Conservation (phyloP, 2,888 invertebrate genomes). For the Sarcophaga rosellei region DNA sequence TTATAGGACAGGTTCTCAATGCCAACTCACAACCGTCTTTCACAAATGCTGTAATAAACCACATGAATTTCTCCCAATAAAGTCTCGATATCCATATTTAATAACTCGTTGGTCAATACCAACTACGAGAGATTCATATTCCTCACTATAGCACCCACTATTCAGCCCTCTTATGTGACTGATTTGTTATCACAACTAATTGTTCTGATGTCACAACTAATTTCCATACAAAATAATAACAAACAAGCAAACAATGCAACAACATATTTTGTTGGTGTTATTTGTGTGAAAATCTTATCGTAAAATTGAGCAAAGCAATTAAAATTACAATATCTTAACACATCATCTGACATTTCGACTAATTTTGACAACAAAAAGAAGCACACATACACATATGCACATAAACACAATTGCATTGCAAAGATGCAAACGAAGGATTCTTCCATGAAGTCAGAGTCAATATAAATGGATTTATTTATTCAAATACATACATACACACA, state of each 20-base stretch:
- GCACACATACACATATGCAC: slow-evolving; percentile 15
- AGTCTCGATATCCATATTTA: too few relatives aligned
- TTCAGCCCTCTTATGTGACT: neutral
- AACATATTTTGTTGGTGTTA: slow-evolving; percentile 42
- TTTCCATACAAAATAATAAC: slow-evolving; percentile 48
- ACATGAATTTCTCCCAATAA: too few relatives aligned
- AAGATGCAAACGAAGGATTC: neutral
- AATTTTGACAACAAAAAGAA: slow-evolving; percentile 55
- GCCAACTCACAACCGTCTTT: too few relatives aligned
- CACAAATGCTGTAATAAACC: too few relatives aligned
- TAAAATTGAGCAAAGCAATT: slow-evolving; percentile 66
- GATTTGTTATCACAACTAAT: neutral
- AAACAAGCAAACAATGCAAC: neutral
- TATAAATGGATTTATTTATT: neutral
- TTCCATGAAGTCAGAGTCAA: neutral
- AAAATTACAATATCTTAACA: slow-evolving; percentile 69
- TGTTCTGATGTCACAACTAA: slow-evolving; percentile 31
- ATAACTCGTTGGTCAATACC: too few relatives aligned
- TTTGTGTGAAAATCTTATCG: slow-evolving; percentile 58
- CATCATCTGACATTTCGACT: slow-evolving; percentile 68
- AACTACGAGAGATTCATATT: too few relatives aligned
- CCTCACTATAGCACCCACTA: too few relatives aligned
- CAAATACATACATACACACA: neutral
- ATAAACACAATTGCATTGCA: slow-evolving; percentile 1
- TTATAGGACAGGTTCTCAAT: too few relatives aligned